Conservation (phyloP, 2,113 vertebrate species). For the Spilogale gracilis region DNA sequence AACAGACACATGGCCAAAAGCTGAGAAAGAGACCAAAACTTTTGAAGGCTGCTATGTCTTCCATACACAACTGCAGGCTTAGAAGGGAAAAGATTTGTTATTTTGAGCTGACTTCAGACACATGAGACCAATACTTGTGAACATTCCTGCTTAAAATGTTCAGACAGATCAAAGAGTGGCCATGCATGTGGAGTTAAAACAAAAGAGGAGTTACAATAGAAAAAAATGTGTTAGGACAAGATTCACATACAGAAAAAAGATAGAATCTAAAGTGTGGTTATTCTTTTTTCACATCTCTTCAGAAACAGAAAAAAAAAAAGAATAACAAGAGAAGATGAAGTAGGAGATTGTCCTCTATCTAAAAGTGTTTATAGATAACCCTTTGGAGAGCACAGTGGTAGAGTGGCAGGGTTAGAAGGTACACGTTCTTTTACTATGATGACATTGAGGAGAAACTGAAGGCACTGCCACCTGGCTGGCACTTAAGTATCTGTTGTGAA, state of each 20-base stretch:
- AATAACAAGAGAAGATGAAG: neutral
- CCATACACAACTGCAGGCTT: neutral
- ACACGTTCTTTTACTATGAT: neutral
- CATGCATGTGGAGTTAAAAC: neutral
- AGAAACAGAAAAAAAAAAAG: neutral
- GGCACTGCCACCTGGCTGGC: neutral
- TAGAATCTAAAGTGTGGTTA: neutral
- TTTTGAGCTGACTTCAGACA: neutral
- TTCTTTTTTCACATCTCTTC: neutral
- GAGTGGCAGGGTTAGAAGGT: neutral
- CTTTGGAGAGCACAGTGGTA: neutral
- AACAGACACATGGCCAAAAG: neutral
- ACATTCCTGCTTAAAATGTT: neutral
- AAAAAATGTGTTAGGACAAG: neutral
- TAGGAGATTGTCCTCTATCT: neutral
- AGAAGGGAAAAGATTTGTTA: neutral
- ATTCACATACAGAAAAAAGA: neutral
- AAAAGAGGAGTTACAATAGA: neutral
- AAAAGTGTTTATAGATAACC: neutral
- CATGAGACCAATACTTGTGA: neutral
- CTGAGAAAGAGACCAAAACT: slow-evolving; percentile 17
- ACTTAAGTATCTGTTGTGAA: neutral
- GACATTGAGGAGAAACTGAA: neutral
- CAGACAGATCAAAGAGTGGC: neutral
- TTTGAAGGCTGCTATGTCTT: neutral